A percentile compares a stretch with the other conserved stretches of the same genome.
phyloP scores from a whole-genome alignment of 2,888 invertebrate genomes.

The Ornithoptera priamus region DNA sequence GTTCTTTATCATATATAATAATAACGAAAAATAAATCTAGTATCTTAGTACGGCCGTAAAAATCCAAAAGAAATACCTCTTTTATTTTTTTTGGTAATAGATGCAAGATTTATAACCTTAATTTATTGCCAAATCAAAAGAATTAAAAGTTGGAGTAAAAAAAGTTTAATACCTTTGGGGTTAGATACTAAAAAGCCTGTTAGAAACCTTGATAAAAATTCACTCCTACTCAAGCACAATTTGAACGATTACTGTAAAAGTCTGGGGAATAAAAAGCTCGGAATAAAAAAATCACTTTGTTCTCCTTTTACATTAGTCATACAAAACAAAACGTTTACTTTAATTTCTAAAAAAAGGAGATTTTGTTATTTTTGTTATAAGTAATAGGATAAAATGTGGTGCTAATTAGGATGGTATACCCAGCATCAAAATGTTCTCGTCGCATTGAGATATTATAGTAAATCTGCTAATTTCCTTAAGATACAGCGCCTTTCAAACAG shows the following conservation, averaged over 20 bases:
- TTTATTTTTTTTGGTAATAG: no score
- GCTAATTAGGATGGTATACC: no score
- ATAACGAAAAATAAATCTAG: no score
- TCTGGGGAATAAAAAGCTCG: background rate
- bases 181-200: background rate
- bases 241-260: background rate
- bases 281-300: background rate
- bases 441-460: no score
- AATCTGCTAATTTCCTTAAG: no score
- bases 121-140: background rate
- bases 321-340: background rate
- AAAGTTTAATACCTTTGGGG: background rate
- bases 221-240: background rate
- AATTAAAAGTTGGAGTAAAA: background rate
- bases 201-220: conserved; percentile 2
- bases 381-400: no score
- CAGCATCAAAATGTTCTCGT: no score
- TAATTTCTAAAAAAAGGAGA: background rate
- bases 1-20: no score
- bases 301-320: background rate
- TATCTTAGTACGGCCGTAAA: no score
- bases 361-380: background rate
- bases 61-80: no score
- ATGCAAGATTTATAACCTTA: background rate
- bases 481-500: no score